These are phyloP conservation scores for Phyllotreta cruciferae DNA, from an alignment of 2,888 invertebrate species.

Conservation along the genomic window DNA sequence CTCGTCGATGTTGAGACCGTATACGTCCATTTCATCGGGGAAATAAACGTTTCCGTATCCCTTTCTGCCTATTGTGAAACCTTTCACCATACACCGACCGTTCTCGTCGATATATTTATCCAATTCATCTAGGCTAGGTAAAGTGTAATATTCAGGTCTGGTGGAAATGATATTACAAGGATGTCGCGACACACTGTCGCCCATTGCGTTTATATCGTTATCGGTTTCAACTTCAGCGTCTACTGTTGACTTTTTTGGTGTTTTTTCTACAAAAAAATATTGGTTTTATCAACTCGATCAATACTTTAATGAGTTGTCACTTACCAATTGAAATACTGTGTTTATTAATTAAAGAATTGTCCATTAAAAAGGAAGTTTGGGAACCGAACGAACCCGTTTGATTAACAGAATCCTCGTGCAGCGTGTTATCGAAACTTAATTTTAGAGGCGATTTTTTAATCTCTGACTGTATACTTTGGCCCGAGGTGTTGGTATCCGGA, in stretches of 20 bases:
- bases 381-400: slow-evolving; percentile 23
- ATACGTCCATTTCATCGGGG: slow-evolving; percentile 83
- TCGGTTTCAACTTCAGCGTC: slow-evolving; percentile 38
- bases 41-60: slow-evolving; percentile 92
- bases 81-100: slow-evolving; percentile 82
- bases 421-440: slow-evolving; percentile 40
- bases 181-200: slow-evolving; percentile 51
- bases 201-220: slow-evolving; percentile 24
- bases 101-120: slow-evolving; percentile 74
- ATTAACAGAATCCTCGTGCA: slow-evolving; percentile 33
- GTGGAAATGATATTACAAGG: slow-evolving; percentile 80
- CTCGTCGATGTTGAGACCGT: slow-evolving; percentile 85
- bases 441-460: slow-evolving; percentile 36
- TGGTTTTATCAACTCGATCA: no score
- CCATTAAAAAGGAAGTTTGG: slow-evolving; percentile 34
- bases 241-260: slow-evolving; percentile 7
- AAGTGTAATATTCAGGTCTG: slow-evolving; percentile 88
- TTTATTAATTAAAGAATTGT: slow-evolving; percentile 35
- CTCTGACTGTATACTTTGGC: slow-evolving; percentile 20
- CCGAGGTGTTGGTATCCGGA: slow-evolving; percentile 20
- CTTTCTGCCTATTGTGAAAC: slow-evolving; percentile 86
- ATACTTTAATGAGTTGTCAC: slow-evolving; percentile 11
- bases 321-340: slow-evolving; percentile 17
- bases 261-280: slow-evolving; percentile 4
- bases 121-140: slow-evolving; percentile 85